Evolutionary conservation across 2,797 vertebrate genomes (phyloP).

Genomic region (Bryconaethiops microstoma): DNA sequence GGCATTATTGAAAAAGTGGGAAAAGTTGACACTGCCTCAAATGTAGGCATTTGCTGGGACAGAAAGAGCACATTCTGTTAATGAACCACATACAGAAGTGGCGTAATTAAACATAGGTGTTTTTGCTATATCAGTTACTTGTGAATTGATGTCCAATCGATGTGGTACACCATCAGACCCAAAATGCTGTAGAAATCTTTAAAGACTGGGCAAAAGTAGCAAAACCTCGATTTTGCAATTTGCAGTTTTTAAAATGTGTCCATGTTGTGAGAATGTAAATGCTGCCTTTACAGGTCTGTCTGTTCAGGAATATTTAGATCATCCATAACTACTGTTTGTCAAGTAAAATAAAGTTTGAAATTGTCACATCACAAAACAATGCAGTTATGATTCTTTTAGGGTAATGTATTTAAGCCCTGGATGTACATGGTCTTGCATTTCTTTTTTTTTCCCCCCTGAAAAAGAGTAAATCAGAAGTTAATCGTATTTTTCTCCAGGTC

Average conservation of each 20-base stretch:
- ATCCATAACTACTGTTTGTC: constrained; percentile 13
- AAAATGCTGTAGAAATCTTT: background rate
- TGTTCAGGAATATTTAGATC: background rate
- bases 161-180: background rate
- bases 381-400: background rate
- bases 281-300: constrained; percentile 8
- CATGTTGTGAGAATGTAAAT: background rate
- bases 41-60: background rate
- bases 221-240: background rate
- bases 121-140: background rate
- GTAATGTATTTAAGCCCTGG: no score
- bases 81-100: background rate
- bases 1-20: background rate
- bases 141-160: constrained; percentile 1
- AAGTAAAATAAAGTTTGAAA: constrained; percentile 32
- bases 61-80: background rate
- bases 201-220: constrained; percentile 28
- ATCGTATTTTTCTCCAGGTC: no score
- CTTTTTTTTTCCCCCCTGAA: no score
- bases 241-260: constrained; percentile 17
- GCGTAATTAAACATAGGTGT: background rate
- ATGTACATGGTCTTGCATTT: no score
- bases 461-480: no score
- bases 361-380: background rate
- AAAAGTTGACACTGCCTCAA: background rate